phyloP scores from a whole-genome alignment of 2,797 vertebrate genomes.

The Pteropus rufus region DNA sequence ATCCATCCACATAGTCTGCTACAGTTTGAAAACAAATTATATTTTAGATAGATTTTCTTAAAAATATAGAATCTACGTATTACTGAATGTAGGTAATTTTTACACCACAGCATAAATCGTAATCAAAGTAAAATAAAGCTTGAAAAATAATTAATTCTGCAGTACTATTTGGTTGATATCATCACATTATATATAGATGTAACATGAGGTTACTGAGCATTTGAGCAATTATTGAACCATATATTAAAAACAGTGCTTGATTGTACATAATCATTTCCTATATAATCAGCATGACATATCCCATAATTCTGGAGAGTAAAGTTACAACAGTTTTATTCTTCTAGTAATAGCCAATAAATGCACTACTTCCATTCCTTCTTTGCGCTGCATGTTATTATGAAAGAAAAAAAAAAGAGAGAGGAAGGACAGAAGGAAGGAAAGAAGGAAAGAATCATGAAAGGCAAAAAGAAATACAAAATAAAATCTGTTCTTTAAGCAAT shows the following conservation, averaged over 20 bases:
- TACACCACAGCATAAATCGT: neutral
- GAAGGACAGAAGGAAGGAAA: accelerated
- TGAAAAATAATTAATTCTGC: neutral
- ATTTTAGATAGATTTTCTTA: neutral
- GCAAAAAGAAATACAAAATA: neutral
- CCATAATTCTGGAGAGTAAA: neutral
- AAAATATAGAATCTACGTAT: neutral
- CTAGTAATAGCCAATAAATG: neutral
- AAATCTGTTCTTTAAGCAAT: neutral
- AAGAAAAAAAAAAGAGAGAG: neutral
- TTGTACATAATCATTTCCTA: neutral
- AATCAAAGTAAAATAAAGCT: neutral
- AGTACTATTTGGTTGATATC: neutral
- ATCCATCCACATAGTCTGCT: neutral
- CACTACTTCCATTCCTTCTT: neutral
- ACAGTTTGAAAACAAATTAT: neutral
- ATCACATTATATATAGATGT: neutral
- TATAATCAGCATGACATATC: neutral
- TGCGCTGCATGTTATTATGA: neutral
- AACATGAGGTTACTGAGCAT: neutral
- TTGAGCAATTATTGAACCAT: neutral
- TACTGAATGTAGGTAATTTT: neutral
- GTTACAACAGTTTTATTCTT: neutral
- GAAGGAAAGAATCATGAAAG: neutral
- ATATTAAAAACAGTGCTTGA: neutral